Evolutionary conservation across 1,140 invertebrate species (phyloP).

Genomic region (Druon quercuslanigerum): DNA sequence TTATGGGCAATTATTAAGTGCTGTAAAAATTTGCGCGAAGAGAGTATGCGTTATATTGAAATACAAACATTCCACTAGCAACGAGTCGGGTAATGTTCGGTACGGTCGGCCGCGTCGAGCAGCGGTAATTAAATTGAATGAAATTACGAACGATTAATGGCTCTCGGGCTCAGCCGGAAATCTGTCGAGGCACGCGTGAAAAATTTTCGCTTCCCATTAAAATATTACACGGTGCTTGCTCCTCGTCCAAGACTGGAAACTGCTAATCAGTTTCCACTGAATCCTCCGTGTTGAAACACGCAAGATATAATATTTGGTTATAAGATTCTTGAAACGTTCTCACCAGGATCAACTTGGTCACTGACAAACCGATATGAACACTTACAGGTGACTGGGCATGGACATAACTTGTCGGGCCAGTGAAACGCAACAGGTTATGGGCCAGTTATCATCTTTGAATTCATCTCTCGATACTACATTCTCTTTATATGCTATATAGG

Average conservation of each 20-base stretch:
- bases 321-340: no score
- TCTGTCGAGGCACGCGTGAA: slow-evolving; percentile 47
- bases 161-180: slow-evolving; percentile 41
- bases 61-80: slow-evolving; percentile 53
- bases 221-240: background rate
- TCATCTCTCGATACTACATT: no score
- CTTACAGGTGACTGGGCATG: no score
- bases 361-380: no score
- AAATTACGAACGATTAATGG: slow-evolving; percentile 69
- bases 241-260: no score
- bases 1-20: slow-evolving; percentile 64
- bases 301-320: no score
- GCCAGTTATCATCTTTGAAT: no score
- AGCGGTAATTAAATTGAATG: slow-evolving; percentile 68
- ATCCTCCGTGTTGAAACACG: no score
- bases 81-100: slow-evolving; percentile 12
- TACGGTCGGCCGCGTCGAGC: slow-evolving; percentile 4
- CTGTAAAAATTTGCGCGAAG: slow-evolving; percentile 51
- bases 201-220: slow-evolving; percentile 2
- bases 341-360: no score
- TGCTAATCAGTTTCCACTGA: no score
- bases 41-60: slow-evolving; percentile 65
- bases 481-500: slow-evolving; percentile 33
- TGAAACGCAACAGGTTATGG: no score
- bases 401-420: no score